These are phyloP conservation scores for Rotaria sp. DNA, from an alignment of 2,888 invertebrate genomes.

Conservation along the genomic window DNA sequence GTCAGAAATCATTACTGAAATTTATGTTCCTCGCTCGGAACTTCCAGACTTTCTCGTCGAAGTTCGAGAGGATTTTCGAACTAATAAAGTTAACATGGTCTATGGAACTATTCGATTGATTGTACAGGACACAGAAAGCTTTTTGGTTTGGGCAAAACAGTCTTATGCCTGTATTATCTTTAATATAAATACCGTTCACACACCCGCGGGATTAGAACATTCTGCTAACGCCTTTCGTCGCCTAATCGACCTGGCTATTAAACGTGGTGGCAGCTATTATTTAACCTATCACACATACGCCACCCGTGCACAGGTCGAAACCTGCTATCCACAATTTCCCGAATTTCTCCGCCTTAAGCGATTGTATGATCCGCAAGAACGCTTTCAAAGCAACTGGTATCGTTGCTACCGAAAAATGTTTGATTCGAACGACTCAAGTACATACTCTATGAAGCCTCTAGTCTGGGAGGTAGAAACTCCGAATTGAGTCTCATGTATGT, in stretches of 20 bases:
- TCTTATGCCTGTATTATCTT: constrained; percentile 11
- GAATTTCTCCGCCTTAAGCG: background rate
- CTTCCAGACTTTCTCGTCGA: background rate
- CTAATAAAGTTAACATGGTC: constrained; percentile 12
- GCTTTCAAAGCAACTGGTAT: constrained; percentile 9
- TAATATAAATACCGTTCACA: background rate
- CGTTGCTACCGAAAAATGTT: background rate
- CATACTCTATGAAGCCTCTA: background rate
- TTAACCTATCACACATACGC: constrained; percentile 6
- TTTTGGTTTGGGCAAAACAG: background rate
- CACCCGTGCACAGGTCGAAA: background rate
- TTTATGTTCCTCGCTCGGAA: background rate
- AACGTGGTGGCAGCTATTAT: background rate
- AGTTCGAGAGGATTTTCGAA: background rate
- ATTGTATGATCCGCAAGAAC: background rate
- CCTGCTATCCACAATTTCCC: background rate
- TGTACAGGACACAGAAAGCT: background rate
- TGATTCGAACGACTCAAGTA: background rate
- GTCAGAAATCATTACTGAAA: background rate
- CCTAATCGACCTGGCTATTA: background rate
- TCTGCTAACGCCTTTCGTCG: background rate
- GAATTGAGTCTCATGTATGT: background rate
- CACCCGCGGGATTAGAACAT: background rate
- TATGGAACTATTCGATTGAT: constrained; percentile 4
- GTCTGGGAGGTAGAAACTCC: background rate